Conservation (phyloP, 2,888 invertebrate species). For the Apoda limacodes region DNA sequence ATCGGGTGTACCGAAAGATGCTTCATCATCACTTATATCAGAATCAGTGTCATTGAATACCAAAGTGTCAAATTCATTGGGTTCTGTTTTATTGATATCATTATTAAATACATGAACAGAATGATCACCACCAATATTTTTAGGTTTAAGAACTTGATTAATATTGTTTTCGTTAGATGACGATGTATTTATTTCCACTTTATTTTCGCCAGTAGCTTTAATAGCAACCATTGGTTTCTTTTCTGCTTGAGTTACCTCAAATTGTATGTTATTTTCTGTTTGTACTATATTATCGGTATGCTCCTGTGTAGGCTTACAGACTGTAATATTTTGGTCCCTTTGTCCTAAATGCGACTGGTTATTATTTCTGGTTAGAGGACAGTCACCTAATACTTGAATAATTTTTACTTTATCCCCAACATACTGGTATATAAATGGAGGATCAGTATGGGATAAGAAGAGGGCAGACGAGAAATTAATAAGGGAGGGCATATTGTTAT, state of each 20-base stretch:
- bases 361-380: constrained; percentile 39
- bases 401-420: constrained; percentile 57
- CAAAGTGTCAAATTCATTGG: too few species aligned
- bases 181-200: constrained; percentile 4
- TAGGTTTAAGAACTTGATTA: too few species aligned
- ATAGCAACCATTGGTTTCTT: not conserved
- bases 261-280: constrained; percentile 13
- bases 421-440: constrained; percentile 58
- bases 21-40: constrained; percentile 55
- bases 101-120: constrained; percentile 9
- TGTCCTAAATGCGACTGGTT: constrained; percentile 33
- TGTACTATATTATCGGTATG: constrained; percentile 1
- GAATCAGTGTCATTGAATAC: constrained; percentile 36
- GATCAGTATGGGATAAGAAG: constrained; percentile 52
- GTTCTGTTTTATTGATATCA: constrained; percentile 18
- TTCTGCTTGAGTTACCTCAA: constrained; percentile 1
- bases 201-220: constrained; percentile 7
- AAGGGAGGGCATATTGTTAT: constrained; percentile 58
- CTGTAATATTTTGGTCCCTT: constrained; percentile 39
- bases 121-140: too few species aligned
- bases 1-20: constrained; percentile 58
- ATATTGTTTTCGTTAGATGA: constrained; percentile 10
- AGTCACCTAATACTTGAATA: constrained; percentile 51
- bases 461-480: constrained; percentile 44
- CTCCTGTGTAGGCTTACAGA: constrained; percentile 1